These are phyloP conservation scores for Pecten maximus DNA, from an alignment of 2,888 invertebrate genomes.

Conservation along the genomic window DNA sequence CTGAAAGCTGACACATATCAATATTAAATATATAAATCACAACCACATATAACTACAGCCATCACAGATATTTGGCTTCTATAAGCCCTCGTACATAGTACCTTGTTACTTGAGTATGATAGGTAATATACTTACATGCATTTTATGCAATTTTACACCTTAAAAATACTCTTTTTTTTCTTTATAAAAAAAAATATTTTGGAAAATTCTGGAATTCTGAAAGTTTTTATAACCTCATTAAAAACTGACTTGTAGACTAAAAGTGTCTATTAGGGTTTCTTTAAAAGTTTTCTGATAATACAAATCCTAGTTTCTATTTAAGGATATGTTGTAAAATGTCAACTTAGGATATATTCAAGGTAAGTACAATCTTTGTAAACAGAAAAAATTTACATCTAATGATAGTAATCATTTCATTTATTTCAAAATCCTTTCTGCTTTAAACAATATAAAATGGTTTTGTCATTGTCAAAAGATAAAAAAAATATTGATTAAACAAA, in stretches of 20 bases:
- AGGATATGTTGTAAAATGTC: not conserved
- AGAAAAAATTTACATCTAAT: too few relatives aligned
- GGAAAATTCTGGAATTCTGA: not conserved
- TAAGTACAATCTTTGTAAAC: not conserved
- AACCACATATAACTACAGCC: not conserved
- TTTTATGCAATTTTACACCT: not conserved
- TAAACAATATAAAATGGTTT: too few relatives aligned
- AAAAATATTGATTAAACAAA: too few relatives aligned
- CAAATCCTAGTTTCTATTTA: not conserved
- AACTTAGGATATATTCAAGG: not conserved
- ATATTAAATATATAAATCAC: not conserved
- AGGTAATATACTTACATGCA: not conserved
- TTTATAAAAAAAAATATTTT: not conserved
- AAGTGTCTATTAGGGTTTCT: not conserved
- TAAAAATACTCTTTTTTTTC: not conserved
- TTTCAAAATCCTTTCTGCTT: too few relatives aligned
- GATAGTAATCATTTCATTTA: too few relatives aligned
- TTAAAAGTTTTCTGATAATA: too few relatives aligned
- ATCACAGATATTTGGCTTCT: slow-evolving; percentile 16
- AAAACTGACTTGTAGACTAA: not conserved
- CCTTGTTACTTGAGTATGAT: not conserved
- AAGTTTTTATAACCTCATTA: not conserved
- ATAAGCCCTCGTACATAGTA: not conserved
- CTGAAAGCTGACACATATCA: not conserved
- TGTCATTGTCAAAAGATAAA: too few relatives aligned